phyloP scores from a whole-genome alignment of 2,888 invertebrate species.

The Marasmarcha lunaedactyla region DNA sequence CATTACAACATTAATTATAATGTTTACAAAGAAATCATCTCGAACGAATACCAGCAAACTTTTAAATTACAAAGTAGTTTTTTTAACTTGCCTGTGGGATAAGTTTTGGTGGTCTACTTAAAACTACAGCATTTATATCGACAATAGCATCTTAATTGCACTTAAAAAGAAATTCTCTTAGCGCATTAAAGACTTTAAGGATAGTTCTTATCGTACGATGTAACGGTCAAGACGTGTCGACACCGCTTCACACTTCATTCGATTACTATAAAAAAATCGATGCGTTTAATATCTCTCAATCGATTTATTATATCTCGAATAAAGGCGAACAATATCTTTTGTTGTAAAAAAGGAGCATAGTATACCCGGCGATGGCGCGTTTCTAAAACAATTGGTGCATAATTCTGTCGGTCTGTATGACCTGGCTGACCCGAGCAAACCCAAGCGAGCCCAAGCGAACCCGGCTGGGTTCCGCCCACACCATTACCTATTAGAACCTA shows the following conservation, averaged over 20 bases:
- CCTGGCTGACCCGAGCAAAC: constrained; percentile 22
- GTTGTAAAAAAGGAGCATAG: constrained; percentile 24
- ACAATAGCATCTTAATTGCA: constrained; percentile 48
- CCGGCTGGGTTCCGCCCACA: constrained; percentile 26
- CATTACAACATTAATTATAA: too few species aligned
- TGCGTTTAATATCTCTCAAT: constrained; percentile 28
- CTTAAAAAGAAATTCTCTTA: constrained; percentile 12
- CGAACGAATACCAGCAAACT: too few species aligned
- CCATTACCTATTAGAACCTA: constrained; percentile 37
- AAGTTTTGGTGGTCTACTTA: too few species aligned
- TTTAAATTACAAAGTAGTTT: too few species aligned
- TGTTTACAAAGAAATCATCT: too few species aligned
- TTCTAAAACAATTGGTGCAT: constrained; percentile 57
- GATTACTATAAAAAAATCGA: constrained; percentile 35
- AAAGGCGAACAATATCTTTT: constrained; percentile 24
- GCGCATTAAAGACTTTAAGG: not conserved
- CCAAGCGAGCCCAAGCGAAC: constrained; percentile 23
- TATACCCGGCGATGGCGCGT: constrained; percentile 12
- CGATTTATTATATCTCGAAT: constrained; percentile 17
- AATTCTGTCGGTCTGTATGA: constrained; percentile 34
- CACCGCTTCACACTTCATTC: constrained; percentile 41
- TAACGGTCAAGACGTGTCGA: constrained; percentile 36
- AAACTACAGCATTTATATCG: constrained; percentile 21
- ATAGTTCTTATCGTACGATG: constrained; percentile 17
- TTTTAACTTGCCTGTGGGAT: too few species aligned